Evolutionary conservation across 1,140 invertebrate species (phyloP).

Genomic region (Tetragonula clypearis): DNA sequence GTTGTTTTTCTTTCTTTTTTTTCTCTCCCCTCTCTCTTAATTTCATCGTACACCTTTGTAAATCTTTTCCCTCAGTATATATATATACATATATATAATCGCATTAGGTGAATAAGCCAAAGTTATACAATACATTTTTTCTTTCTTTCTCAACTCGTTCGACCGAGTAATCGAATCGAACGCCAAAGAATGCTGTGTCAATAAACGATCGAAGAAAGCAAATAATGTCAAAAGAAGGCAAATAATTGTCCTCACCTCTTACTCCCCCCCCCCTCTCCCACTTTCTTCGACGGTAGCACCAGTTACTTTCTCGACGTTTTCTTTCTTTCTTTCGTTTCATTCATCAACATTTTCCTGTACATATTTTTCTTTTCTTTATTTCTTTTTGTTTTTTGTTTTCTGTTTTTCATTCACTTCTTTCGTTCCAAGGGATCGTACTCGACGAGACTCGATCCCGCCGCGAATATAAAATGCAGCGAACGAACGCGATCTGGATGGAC

Average conservation of each 20-base stretch:
- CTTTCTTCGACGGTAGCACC: not conserved
- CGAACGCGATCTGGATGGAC: constrained; percentile 6
- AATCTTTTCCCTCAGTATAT: not conserved
- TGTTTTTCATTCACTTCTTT: not conserved
- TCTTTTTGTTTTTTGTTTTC: no score
- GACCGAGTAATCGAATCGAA: not conserved
- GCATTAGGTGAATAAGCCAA: not conserved
- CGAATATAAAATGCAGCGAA: constrained; percentile 6
- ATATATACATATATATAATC: no score
- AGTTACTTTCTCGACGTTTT: not conserved
- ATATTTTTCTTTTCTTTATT: not conserved
- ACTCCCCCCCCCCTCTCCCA: not conserved
- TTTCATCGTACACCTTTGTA: not conserved
- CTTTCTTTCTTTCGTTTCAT: not conserved
- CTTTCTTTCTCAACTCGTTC: not conserved
- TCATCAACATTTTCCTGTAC: not conserved
- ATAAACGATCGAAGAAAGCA: constrained; percentile 60
- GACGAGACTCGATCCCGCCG: constrained; percentile 9
- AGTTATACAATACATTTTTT: not conserved
- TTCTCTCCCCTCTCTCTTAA: not conserved
- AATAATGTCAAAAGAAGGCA: constrained; percentile 20
- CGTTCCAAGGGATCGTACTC: constrained; percentile 26
- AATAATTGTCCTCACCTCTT: constrained; percentile 6
- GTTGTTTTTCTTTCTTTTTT: not conserved
- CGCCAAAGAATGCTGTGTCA: constrained; percentile 38